phyloP scores from a whole-genome alignment of 2,113 vertebrate genomes.

The Catharus bicknelli region DNA sequence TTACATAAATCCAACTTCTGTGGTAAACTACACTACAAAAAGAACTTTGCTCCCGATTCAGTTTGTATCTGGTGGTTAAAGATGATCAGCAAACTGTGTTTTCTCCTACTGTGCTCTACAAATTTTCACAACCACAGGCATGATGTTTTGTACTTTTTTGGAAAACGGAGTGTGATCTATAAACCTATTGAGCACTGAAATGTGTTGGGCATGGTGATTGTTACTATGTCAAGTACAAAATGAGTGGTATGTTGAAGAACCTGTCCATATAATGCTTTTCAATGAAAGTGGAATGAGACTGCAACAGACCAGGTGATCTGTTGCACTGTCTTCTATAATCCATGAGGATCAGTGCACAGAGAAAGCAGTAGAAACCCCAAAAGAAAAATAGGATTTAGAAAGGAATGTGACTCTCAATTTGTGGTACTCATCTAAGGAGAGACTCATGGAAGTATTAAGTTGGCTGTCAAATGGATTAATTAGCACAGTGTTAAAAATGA shows the following conservation, averaged over 20 bases:
- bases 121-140: neutral
- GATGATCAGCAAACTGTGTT: neutral
- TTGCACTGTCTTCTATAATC: neutral
- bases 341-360: neutral
- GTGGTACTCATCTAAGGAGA: neutral
- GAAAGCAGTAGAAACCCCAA: neutral
- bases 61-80: neutral
- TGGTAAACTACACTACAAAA: neutral
- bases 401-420: neutral
- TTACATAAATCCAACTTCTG: neutral
- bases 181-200: neutral
- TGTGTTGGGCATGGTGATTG: neutral
- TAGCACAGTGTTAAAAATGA: neutral
- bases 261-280: neutral
- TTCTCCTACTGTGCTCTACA: neutral
- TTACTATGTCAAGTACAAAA: neutral
- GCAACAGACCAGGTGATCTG: neutral
- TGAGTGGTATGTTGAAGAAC: neutral
- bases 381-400: neutral
- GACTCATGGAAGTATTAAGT: neutral
- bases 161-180: neutral
- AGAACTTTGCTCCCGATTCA: neutral
- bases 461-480: neutral
- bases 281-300: neutral
- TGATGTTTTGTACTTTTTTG: neutral